Evolutionary conservation across 2,113 vertebrate genomes (phyloP).

Genomic region (Grammomys dolichurus): DNA sequence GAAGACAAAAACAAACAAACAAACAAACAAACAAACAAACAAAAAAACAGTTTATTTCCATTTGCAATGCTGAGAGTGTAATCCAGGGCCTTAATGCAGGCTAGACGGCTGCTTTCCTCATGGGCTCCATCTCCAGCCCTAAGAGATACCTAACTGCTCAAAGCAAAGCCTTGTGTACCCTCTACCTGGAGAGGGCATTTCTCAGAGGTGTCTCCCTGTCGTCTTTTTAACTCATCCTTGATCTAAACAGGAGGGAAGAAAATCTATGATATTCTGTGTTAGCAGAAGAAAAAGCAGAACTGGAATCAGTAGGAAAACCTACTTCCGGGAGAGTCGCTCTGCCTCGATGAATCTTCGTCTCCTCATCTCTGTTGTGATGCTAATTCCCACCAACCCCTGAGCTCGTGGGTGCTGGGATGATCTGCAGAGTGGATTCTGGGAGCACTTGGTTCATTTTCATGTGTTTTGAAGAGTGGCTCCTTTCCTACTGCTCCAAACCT

Average conservation of each 20-base stretch:
- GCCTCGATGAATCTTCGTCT: background rate
- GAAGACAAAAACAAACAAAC: conserved; percentile 26
- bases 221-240: background rate
- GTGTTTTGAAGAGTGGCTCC: background rate
- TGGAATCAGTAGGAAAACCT: background rate
- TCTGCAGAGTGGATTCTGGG: background rate
- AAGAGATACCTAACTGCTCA: conserved; percentile 8
- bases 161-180: background rate
- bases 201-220: background rate
- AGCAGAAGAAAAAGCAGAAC: background rate
- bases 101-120: background rate
- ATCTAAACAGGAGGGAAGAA: background rate
- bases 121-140: background rate
- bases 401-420: background rate
- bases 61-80: background rate
- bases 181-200: background rate
- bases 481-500: background rate
- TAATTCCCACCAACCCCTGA: background rate
- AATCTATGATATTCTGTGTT: background rate
- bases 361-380: background rate
- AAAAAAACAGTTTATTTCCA: background rate
- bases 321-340: background rate
- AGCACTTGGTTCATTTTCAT: background rate
- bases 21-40: too few species aligned
- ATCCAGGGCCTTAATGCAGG: accelerated